Conservation (phyloP, 2,888 invertebrate genomes). For the Oscheius sp. region DNA sequence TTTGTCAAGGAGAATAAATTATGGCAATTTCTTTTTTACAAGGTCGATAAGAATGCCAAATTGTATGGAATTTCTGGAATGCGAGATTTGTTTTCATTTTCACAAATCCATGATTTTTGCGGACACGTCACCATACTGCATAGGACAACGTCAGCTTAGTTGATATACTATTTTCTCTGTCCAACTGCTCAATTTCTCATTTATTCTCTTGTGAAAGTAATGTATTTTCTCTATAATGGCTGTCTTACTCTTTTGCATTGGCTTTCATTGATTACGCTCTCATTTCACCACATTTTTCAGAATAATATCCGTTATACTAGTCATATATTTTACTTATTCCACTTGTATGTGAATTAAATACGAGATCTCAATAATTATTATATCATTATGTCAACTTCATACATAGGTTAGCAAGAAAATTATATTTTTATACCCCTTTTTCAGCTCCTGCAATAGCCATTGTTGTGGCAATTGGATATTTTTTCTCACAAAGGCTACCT, state of each 20-base stretch:
- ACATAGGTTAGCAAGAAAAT: constrained; percentile 7
- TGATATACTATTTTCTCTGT: too few relatives aligned
- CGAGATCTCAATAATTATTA: not conserved
- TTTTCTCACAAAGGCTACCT: constrained; percentile 75
- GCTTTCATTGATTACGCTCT: not conserved
- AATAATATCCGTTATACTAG: too few relatives aligned
- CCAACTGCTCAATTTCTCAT: too few relatives aligned
- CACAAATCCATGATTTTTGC: not conserved
- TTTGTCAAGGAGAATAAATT: not conserved
- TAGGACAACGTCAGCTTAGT: constrained; percentile 9
- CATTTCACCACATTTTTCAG: not conserved
- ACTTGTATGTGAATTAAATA: not conserved
- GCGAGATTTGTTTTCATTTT: constrained; percentile 1
- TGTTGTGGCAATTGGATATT: constrained; percentile 75
- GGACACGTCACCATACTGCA: not conserved
- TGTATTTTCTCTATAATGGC: too few relatives aligned
- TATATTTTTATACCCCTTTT: not conserved
- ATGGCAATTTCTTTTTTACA: not conserved
- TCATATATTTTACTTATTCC: too few relatives aligned
- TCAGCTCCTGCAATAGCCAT: constrained; percentile 74
- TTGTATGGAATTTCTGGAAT: too few relatives aligned
- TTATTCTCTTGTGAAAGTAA: too few relatives aligned
- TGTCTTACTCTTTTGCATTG: not conserved
- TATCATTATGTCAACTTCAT: constrained; percentile 9
- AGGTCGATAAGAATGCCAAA: not conserved